A percentile compares a stretch with the other conserved stretches of the same genome.
Evolutionary conservation across 64 coral and sea anemone species (phyloP).

Genomic region (Astreopora myriophthalma): DNA sequence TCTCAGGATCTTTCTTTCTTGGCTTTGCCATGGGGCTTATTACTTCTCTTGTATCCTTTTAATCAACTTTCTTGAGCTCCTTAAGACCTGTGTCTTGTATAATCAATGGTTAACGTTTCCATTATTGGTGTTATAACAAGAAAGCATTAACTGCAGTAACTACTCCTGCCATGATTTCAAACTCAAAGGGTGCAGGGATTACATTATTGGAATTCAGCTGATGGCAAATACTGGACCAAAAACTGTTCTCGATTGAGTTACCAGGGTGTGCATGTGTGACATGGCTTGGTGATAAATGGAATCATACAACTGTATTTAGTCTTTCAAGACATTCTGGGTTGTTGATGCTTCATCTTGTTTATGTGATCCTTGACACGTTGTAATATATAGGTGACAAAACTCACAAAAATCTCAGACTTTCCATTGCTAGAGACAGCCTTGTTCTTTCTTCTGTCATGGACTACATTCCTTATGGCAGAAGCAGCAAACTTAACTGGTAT

Average conservation of each 20-base stretch:
- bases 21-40: slow-evolving; percentile 85
- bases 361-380: slow-evolving; percentile 9
- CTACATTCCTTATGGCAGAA: slow-evolving; percentile 98
- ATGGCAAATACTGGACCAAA: too few species aligned
- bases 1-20: slow-evolving; percentile 87
- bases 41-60: slow-evolving; percentile 93
- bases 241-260: too few species aligned
- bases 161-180: too few species aligned
- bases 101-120: too few species aligned
- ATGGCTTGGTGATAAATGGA: too few species aligned
- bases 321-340: too few species aligned
- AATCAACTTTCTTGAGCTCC: not conserved
- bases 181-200: too few species aligned
- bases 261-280: too few species aligned
- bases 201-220: too few species aligned
- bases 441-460: slow-evolving; percentile 98
- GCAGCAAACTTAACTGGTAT: slow-evolving; percentile 94
- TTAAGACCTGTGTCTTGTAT: not conserved
- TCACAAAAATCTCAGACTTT: slow-evolving; percentile 96
- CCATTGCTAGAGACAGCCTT: slow-evolving; percentile 95
- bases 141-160: too few species aligned
- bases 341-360: not conserved
- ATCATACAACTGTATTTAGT: too few species aligned
- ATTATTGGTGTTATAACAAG: too few species aligned
- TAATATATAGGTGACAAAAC: slow-evolving; percentile 83